A percentile compares a stretch with the other conserved stretches of the same genome.
Conservation (phyloP, 2,113 vertebrate species). For the Pithys albifrons region DNA sequence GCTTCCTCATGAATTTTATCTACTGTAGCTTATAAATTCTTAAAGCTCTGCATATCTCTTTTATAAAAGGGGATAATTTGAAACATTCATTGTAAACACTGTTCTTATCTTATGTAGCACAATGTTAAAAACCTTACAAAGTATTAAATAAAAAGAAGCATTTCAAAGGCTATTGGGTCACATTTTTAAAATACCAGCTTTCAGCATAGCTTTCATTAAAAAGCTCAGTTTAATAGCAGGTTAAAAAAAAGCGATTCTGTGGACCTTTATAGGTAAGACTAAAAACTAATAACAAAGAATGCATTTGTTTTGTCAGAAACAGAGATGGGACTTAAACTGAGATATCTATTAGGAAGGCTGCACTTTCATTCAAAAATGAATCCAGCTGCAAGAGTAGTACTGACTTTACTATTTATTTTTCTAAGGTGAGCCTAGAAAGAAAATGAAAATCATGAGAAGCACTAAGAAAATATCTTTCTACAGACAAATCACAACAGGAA, state of each 20-base stretch:
- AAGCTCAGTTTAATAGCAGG: not conserved
- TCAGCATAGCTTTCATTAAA: not conserved
- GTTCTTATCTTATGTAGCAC: not conserved
- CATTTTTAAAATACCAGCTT: not conserved
- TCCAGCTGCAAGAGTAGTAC: not conserved
- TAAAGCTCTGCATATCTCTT: not conserved
- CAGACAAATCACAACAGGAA: not conserved
- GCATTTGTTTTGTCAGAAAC: not conserved
- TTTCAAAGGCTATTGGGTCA: not conserved
- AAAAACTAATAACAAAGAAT: not conserved
- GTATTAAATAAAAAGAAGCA: not conserved
- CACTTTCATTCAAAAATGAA: not conserved
- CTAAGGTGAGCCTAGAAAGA: not conserved
- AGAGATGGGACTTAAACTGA: not conserved
- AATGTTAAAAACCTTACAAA: not conserved
- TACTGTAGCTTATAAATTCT: not conserved
- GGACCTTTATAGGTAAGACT: not conserved
- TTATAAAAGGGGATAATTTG: not conserved
- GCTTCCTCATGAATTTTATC: not conserved
- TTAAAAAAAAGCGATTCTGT: not conserved
- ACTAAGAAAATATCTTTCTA: not conserved
- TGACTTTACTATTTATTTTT: not conserved
- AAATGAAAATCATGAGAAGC: not conserved
- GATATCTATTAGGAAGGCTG: not conserved
- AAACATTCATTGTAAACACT: not conserved